These are phyloP conservation scores for Nixonia krombeini DNA, from an alignment of 1,140 invertebrate genomes.

Conservation along the genomic window DNA sequence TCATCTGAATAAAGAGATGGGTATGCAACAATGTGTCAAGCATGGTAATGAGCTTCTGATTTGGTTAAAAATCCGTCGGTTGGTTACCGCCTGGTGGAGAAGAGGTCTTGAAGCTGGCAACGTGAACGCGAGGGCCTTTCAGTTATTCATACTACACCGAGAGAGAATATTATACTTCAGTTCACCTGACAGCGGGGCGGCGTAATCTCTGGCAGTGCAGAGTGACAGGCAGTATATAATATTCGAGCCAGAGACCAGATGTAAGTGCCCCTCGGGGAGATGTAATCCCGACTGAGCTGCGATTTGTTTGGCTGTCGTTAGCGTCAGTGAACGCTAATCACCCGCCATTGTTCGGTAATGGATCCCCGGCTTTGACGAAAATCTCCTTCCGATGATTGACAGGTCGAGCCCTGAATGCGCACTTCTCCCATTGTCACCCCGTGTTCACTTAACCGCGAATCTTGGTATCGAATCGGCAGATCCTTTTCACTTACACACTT, in stretches of 20 bases:
- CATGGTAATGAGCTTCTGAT: neutral
- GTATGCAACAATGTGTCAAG: too few relatives aligned
- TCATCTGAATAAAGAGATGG: too few relatives aligned
- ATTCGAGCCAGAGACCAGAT: slow-evolving; percentile 37
- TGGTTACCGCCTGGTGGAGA: neutral
- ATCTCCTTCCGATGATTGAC: slow-evolving; percentile 40
- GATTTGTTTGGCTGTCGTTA: slow-evolving; percentile 67
- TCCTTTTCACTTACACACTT: too few relatives aligned
- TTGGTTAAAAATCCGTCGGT: neutral
- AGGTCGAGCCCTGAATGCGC: slow-evolving; percentile 10
- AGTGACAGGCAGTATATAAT: slow-evolving; percentile 54
- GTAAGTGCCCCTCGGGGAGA: slow-evolving; percentile 56
- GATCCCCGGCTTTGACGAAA: slow-evolving; percentile 45
- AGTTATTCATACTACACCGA: neutral
- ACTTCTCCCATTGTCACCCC: too few relatives aligned
- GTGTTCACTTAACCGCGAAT: neutral
- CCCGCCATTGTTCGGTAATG: slow-evolving; percentile 60
- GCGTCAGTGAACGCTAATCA: slow-evolving; percentile 59
- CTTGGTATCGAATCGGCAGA: too few relatives aligned
- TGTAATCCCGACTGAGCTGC: slow-evolving; percentile 58
- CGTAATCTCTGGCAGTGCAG: slow-evolving; percentile 46
- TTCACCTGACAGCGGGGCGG: slow-evolving; percentile 8
- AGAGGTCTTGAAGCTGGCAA: neutral
- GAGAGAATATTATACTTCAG: slow-evolving; percentile 6
- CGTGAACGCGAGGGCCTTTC: neutral